Conservation (phyloP, 1,140 invertebrate species). For the Drosophila santomea region DNA sequence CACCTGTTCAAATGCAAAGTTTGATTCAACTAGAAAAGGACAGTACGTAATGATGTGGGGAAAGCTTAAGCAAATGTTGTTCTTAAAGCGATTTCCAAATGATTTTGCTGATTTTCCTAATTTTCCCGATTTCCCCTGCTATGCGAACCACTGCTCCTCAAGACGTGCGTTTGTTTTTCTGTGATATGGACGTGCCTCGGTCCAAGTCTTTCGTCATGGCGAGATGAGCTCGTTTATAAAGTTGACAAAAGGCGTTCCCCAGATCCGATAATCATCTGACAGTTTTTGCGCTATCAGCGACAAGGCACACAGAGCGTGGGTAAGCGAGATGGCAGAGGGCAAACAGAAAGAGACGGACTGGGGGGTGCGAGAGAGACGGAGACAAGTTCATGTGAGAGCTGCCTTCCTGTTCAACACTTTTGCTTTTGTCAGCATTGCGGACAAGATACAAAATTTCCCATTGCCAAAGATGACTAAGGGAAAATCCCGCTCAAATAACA, state of each 20-base stretch:
- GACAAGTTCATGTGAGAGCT: constrained; percentile 31
- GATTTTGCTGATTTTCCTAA: not conserved
- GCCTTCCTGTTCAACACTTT: constrained; percentile 44
- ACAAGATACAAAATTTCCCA: constrained; percentile 50
- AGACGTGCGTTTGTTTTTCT: constrained; percentile 13
- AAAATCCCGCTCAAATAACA: constrained; percentile 1
- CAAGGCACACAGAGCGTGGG: constrained; percentile 37
- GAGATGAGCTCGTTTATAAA: constrained; percentile 78
- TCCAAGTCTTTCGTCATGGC: constrained; percentile 45
- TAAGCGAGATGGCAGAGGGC: not conserved
- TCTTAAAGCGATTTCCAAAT: not conserved
- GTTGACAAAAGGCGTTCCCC: constrained; percentile 79
- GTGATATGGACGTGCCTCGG: constrained; percentile 59
- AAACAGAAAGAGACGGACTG: constrained; percentile 7
- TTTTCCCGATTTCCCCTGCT: not conserved
- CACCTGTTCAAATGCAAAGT: too few relatives aligned
- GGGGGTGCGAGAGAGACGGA: not conserved
- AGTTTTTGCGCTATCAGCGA: constrained; percentile 80
- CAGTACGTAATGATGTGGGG: too few relatives aligned
- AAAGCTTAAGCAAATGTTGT: not conserved
- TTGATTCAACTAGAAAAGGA: too few relatives aligned
- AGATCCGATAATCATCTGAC: constrained; percentile 76
- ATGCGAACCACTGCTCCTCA: constrained; percentile 5
- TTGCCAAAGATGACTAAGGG: constrained; percentile 50
- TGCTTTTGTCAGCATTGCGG: constrained; percentile 57